Evolutionary conservation across 2,888 invertebrate species (phyloP).

Genomic region (Gibbula magus): DNA sequence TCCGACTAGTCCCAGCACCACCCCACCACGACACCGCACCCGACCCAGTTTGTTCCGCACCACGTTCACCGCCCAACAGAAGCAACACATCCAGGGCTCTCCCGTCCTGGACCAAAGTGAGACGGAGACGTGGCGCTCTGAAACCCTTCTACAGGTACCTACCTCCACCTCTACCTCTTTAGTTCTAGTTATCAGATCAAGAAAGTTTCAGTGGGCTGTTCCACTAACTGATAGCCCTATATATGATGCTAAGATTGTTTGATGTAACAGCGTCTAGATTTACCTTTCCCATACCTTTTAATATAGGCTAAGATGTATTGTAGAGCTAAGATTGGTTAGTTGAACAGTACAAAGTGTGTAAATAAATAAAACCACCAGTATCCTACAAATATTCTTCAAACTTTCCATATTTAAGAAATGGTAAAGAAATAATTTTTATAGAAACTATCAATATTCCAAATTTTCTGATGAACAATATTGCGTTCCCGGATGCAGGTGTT

Average conservation of each 20-base stretch:
- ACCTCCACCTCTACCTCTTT: background rate
- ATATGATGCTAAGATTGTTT: background rate
- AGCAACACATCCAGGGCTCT: constrained; percentile 57
- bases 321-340: too few species aligned
- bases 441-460: too few species aligned
- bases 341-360: too few species aligned
- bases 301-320: too few species aligned
- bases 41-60: constrained; percentile 60
- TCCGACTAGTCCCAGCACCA: background rate
- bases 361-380: too few species aligned
- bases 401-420: too few species aligned
- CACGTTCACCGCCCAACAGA: constrained; percentile 58
- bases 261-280: background rate
- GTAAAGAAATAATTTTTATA: too few species aligned
- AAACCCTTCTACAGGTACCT: constrained; percentile 68
- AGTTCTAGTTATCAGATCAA: background rate
- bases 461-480: too few species aligned
- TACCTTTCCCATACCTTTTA: too few species aligned
- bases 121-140: constrained; percentile 68
- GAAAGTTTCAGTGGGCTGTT: background rate
- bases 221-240: background rate
- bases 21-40: constrained; percentile 18
- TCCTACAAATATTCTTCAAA: too few species aligned
- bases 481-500: constrained; percentile 55
- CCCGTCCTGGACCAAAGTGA: constrained; percentile 62